Base-by-base conservation (phyloP, 2,888 invertebrate species). In the Hypolimnas misippus region DNA sequence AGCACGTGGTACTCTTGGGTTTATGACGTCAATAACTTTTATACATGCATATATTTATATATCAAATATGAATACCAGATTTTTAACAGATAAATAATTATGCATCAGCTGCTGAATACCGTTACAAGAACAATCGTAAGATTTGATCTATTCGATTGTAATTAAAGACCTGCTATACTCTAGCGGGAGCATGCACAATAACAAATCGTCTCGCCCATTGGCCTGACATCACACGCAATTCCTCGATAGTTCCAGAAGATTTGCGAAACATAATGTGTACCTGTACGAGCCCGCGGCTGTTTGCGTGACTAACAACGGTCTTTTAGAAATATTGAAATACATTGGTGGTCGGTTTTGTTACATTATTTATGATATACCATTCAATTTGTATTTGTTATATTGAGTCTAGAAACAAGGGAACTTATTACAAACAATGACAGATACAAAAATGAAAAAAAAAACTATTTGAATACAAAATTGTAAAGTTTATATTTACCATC, bases 151-250 rank as follows among this genome's bases (percentile, higher is more conserved):
- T 46, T 35, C 53, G 19, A 50, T 21, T 14, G 19, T 14, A 16
- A 46, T 40, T 60, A 49, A 53, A 53, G 21, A 44, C 14, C 1
- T 10, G 14, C 16, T 42, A 14, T 2, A 38, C n/a, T 29, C 5
- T 46, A 25, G 40, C 29, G 10, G 17, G 38, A 25, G 6, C 16
- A 35, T 71, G 75, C 74, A 79, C 78, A 76, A 83, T 80, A 12
- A 83, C 82, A 83, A 83, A 86, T 82, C 73, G 78, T 75, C 69
- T 70, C 63, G 74, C 66, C 74, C 70, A 78, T 79, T 79, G 71
- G 66, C 64, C 73, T 73, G 79, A 76, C 75, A 72, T 74, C 63
- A 70, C 82, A 81, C 76, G 78, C 77, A 76, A 79, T 83, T 82
- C 82, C 29, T 74, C 62, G 74, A 85, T 83, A 72, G 71, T 76